Percentiles rank a stretch among this genome's conserved stretches.
Evolutionary conservation across 2,797 vertebrate species (phyloP).

Genomic region (Chelonia mydas): DNA sequence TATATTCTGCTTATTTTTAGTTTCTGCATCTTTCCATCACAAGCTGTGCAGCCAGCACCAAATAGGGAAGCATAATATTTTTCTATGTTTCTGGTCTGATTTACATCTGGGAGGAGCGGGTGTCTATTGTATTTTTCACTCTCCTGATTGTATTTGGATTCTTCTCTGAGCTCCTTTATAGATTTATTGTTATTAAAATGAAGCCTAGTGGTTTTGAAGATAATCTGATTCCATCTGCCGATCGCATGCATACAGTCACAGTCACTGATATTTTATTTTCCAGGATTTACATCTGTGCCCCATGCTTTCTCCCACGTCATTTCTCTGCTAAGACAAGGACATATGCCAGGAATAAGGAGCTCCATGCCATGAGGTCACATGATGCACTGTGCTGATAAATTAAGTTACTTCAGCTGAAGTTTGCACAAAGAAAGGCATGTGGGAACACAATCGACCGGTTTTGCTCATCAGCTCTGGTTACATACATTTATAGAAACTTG

Average conservation of each 20-base stretch:
- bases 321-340: constrained; percentile 13
- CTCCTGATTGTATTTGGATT: neutral
- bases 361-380: constrained; percentile 15
- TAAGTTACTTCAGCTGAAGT: neutral
- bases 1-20: neutral
- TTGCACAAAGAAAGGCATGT: neutral
- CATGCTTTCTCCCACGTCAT: constrained; percentile 11
- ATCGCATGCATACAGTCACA: neutral
- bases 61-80: neutral
- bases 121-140: neutral
- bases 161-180: neutral
- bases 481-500: neutral
- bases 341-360: constrained; percentile 27
- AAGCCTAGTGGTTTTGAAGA: neutral
- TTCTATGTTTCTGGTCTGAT: neutral
- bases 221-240: neutral
- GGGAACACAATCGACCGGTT: neutral
- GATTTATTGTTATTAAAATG: neutral
- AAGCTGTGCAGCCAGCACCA: neutral
- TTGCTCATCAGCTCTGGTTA: fast-evolving
- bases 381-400: constrained; percentile 24
- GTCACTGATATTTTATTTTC: neutral
- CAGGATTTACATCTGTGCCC: constrained; percentile 26
- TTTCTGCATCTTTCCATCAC: neutral
- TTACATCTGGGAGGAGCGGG: neutral